Evolutionary conservation across 2,888 invertebrate genomes (phyloP).

Genomic region (Conistra vaccinii): DNA sequence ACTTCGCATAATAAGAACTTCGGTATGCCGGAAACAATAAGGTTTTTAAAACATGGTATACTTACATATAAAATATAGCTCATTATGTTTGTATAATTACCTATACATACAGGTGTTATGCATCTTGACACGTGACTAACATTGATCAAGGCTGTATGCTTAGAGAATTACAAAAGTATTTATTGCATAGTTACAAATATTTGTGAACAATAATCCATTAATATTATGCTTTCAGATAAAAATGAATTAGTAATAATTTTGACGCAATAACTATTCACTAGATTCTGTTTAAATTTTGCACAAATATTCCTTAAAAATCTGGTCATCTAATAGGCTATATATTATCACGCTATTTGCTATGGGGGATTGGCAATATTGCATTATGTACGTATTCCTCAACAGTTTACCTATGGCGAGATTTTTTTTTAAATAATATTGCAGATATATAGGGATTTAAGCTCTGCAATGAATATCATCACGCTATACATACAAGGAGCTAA

Average conservation of each 20-base stretch:
- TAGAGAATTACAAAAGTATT: background rate
- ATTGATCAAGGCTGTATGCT: no score
- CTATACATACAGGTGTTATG: background rate
- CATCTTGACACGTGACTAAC: background rate
- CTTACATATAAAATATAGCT: background rate
- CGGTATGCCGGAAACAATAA: conserved; percentile 51
- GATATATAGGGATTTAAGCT: no score
- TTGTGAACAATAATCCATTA: background rate
- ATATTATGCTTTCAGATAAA: background rate
- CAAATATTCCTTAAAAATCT: no score
- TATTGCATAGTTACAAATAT: background rate
- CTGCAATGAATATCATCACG: no score
- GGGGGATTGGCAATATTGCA: no score
- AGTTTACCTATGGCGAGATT: no score
- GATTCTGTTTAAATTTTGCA: no score
- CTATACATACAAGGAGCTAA: no score
- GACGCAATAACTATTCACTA: background rate
- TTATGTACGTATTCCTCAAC: no score
- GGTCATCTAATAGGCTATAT: no score
- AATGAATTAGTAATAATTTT: background rate
- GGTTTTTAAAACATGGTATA: conserved; percentile 10
- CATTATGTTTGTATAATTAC: background rate
- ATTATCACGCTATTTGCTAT: no score
- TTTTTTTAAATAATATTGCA: no score
- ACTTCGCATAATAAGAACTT: conserved; percentile 27